Conservation (phyloP, 2,888 invertebrate species). For the Argyresthia albistria region DNA sequence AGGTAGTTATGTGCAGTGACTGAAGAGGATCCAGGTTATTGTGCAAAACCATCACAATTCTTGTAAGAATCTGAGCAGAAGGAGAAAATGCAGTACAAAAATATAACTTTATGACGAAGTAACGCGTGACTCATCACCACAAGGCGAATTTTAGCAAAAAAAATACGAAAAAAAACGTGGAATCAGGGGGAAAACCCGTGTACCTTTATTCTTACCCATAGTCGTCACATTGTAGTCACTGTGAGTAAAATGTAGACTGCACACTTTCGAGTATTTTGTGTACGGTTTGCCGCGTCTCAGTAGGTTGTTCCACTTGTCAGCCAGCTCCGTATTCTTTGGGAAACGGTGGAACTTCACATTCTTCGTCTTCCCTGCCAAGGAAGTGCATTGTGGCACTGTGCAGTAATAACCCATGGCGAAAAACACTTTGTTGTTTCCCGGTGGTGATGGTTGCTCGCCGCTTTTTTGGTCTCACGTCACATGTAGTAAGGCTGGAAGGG, state of each 20-base stretch:
- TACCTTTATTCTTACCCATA: slow-evolving; percentile 69
- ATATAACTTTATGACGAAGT: not conserved
- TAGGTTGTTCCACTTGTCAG: slow-evolving; percentile 57
- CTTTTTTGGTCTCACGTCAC: too few species aligned
- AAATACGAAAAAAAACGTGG: not conserved
- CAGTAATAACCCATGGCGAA: slow-evolving; percentile 62
- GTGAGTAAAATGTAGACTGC: slow-evolving; percentile 62
- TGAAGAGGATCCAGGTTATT: too few species aligned
- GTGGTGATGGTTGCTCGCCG: not conserved
- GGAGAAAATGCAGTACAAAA: not conserved
- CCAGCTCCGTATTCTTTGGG: slow-evolving; percentile 51
- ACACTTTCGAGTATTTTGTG: slow-evolving; percentile 68
- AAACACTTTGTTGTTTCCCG: not conserved
- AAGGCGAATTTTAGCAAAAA: not conserved
- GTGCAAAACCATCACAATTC: not conserved
- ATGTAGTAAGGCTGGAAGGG: too few species aligned
- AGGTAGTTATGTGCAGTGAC: too few species aligned
- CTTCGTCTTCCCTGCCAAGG: slow-evolving; percentile 68
- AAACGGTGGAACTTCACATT: slow-evolving; percentile 67
- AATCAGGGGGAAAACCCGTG: not conserved
- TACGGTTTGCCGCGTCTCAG: slow-evolving; percentile 61
- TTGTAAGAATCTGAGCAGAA: not conserved
- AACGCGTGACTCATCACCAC: not conserved
- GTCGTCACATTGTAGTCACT: slow-evolving; percentile 64
- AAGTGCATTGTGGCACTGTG: slow-evolving; percentile 67